A percentile compares a stretch with the other conserved stretches of the same genome.
These are phyloP conservation scores for Temnopleurus reevesii DNA, from an alignment of 53 echinoderm and acorn worm genomes.

Conservation along the genomic window DNA sequence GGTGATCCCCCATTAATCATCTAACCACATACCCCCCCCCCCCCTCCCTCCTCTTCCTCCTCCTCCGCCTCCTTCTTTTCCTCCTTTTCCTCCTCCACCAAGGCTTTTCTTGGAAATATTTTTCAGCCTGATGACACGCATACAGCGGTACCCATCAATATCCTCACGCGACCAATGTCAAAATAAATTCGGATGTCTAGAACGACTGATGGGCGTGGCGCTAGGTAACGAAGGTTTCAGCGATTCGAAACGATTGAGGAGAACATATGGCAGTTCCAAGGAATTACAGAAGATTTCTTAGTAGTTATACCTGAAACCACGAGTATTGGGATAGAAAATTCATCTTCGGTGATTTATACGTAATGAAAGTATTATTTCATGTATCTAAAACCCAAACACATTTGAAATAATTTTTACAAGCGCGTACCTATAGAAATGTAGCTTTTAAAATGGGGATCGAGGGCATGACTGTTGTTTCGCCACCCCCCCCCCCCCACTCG, in stretches of 20 bases:
- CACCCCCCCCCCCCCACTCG: too few species aligned
- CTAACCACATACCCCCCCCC: too few species aligned
- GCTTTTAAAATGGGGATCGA: too few species aligned
- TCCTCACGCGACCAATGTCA: conserved; percentile 22
- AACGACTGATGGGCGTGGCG: not conserved
- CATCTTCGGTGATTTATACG: not conserved
- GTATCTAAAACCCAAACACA: too few species aligned
- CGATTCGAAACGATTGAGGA: too few species aligned
- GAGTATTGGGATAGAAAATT: not conserved
- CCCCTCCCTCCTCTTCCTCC: not conserved
- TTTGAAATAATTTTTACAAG: too few species aligned
- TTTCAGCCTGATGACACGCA: not conserved
- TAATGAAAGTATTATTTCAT: not conserved
- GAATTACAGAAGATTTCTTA: not conserved
- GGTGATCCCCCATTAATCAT: too few species aligned
- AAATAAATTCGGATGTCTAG: conserved; percentile 18
- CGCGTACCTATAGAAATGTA: too few species aligned
- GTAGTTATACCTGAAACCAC: not conserved
- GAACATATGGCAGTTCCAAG: not conserved
- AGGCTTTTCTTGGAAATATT: conserved; percentile 27
- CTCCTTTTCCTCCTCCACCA: not conserved
- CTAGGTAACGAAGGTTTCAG: too few species aligned
- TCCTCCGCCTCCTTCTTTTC: not conserved
- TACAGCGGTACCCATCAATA: not conserved
- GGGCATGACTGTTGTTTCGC: too few species aligned